Percentiles rank a stretch among this genome's conserved stretches.
Conservation (phyloP, 2,113 vertebrate species). For the Hydrochoerus hydrochaeris region DNA sequence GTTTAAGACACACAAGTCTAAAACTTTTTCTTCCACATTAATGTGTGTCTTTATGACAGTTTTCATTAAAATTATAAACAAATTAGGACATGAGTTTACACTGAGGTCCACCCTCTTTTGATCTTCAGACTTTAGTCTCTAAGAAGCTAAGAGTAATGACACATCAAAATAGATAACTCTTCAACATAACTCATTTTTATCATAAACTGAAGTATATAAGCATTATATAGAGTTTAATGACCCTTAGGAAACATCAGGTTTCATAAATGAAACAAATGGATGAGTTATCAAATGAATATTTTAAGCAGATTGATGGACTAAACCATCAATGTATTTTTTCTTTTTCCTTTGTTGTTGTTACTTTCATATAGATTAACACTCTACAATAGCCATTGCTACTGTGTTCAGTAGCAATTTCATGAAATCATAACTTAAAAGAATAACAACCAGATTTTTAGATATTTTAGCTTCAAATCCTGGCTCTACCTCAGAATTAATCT, state of each 20-base stretch:
- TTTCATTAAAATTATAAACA: not conserved
- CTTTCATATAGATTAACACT: not conserved
- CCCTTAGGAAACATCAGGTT: not conserved
- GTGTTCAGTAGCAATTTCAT: not conserved
- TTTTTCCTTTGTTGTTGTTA: not conserved
- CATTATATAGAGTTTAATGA: not conserved
- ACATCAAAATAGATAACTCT: not conserved
- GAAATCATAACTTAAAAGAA: not conserved
- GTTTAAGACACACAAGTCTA: not conserved
- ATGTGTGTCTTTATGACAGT: not conserved
- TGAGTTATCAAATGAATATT: not conserved
- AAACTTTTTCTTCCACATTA: not conserved
- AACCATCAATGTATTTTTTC: not conserved
- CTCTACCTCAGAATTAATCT: not conserved
- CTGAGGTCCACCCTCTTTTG: not conserved
- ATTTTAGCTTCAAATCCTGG: not conserved
- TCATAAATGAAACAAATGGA: not conserved
- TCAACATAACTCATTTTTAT: conserved; percentile 6
- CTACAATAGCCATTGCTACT: not conserved
- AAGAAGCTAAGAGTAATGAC: not conserved
- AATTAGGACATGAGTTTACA: not conserved
- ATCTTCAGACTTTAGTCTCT: not conserved
- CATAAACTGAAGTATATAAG: not conserved
- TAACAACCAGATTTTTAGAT: not conserved
- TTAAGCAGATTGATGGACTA: not conserved